Evolutionary conservation across 2,113 vertebrate species (phyloP), one percentile per base, ranked within the genome.

Genomic region (Platichthys stellatus): DNA sequence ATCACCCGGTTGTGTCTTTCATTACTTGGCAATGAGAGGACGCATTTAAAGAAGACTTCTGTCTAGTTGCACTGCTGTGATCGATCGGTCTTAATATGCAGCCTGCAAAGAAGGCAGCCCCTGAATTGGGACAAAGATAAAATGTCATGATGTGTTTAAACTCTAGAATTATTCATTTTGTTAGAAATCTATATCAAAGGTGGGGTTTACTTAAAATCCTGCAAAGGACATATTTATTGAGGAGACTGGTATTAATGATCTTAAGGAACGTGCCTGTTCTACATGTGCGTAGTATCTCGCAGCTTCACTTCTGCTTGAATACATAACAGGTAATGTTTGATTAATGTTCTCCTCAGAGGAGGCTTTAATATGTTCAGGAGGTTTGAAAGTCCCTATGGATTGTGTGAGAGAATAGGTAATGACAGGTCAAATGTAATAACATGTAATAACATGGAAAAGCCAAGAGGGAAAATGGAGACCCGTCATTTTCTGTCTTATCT

Each of bases 341-440:
- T 13, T 45, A 4, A 45, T 45, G 43, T 15, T 45, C 10, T 45
- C 23, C 23, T 58, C 21, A 51, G 14, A 24, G 15, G 21, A 72
- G 13, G 14, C 18, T 51, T 68, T 43, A 43, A 43, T 38, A 57
- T 28, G 11, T 31, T 65, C 15, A 62, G 21, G 49, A 58, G 71
- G 62, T 71, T 49, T 65, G 8, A 43, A 28, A 74, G 70, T 23
- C 45, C 54, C 60, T 10, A 49, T 69, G 28, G 26, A 26, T 64
- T 71, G 35, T 63, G 63, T 63, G 10, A 74, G 21, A 5, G 57
- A 53, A 0, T 69, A 56, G 59, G 38, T 17, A 43, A 21, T 35
- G 40, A 43, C 53, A 63, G 43, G 53, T 20, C 40, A 45, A 47
- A 68, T 63, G 24, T 12, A 43, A 43, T 43, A 43, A 43, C 40